Evolutionary conservation across 2,888 invertebrate species (phyloP).

Genomic region (Athalia rosae): DNA sequence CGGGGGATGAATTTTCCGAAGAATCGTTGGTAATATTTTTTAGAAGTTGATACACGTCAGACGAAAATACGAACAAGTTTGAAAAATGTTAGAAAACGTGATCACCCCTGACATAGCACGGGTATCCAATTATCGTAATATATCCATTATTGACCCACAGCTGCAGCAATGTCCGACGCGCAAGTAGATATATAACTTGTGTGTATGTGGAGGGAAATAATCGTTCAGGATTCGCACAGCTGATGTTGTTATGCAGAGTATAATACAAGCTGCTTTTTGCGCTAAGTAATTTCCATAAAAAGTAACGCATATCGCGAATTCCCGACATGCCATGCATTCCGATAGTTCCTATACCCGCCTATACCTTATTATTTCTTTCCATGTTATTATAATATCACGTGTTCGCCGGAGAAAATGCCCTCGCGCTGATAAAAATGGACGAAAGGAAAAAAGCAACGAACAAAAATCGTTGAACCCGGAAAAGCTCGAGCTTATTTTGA

Average conservation of each 20-base stretch:
- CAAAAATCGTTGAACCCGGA: neutral
- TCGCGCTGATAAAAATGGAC: neutral
- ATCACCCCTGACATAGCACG: slow-evolving; percentile 41
- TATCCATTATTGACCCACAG: slow-evolving; percentile 44
- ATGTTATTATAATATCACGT: neutral
- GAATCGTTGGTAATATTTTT: no score
- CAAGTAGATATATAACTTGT: neutral
- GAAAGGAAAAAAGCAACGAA: neutral
- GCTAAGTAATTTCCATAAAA: no score
- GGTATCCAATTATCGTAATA: slow-evolving; percentile 43
- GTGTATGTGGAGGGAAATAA: neutral
- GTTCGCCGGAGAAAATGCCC: neutral
- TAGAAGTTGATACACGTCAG: neutral
- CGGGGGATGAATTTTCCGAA: no score
- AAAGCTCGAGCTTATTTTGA: no score
- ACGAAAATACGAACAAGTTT: neutral
- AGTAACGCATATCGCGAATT: no score
- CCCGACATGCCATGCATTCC: no score
- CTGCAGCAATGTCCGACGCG: slow-evolving; percentile 15
- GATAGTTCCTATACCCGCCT: no score
- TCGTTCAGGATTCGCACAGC: neutral
- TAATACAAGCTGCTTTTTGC: no score
- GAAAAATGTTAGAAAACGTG: slow-evolving; percentile 10
- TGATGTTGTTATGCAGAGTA: no score
- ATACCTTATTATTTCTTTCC: no score